A percentile compares a stretch with the other conserved stretches of the same genome.
These are phyloP conservation scores for Macaria liturata DNA, from an alignment of 2,888 invertebrate genomes.

Conservation along the genomic window DNA sequence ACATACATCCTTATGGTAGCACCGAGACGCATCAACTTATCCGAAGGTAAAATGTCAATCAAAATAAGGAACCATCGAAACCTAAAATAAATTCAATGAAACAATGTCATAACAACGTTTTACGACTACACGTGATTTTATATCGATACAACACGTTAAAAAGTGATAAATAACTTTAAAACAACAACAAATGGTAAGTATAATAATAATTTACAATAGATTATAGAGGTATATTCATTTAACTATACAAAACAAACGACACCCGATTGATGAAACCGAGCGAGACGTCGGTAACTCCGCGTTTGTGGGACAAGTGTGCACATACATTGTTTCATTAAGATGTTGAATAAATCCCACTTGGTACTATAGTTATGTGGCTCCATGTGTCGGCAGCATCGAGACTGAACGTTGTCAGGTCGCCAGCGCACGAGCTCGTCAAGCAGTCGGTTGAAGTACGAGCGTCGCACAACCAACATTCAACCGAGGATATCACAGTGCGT, in stretches of 20 bases:
- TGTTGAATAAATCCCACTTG: too few species aligned
- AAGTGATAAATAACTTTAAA: slow-evolving; percentile 53
- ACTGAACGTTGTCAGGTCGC: slow-evolving; percentile 17
- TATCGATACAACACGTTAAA: slow-evolving; percentile 37
- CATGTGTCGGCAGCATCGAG: slow-evolving; percentile 7
- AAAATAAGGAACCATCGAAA: slow-evolving; percentile 40
- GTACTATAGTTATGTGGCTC: background rate
- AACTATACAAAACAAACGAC: slow-evolving; percentile 41
- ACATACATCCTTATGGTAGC: slow-evolving; percentile 24
- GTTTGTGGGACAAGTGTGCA: too few species aligned
- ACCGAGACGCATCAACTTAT: slow-evolving; percentile 30
- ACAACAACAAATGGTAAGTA: slow-evolving; percentile 50
- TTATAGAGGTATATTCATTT: slow-evolving; percentile 45
- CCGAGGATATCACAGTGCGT: slow-evolving; percentile 22
- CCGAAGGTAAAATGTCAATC: slow-evolving; percentile 37
- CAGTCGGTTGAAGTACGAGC: slow-evolving; percentile 21
- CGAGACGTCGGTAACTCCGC: background rate
- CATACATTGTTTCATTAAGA: too few species aligned
- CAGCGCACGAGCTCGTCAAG: slow-evolving; percentile 8
- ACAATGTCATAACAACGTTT: slow-evolving; percentile 48
- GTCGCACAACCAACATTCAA: slow-evolving; percentile 1
- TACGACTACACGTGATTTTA: slow-evolving; percentile 56
- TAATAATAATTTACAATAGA: slow-evolving; percentile 59
- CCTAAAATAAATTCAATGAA: slow-evolving; percentile 50
- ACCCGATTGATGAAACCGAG: slow-evolving; percentile 13